phyloP scores from a whole-genome alignment of 2,888 invertebrate genomes.

The Eumacrocentrus americanus region DNA sequence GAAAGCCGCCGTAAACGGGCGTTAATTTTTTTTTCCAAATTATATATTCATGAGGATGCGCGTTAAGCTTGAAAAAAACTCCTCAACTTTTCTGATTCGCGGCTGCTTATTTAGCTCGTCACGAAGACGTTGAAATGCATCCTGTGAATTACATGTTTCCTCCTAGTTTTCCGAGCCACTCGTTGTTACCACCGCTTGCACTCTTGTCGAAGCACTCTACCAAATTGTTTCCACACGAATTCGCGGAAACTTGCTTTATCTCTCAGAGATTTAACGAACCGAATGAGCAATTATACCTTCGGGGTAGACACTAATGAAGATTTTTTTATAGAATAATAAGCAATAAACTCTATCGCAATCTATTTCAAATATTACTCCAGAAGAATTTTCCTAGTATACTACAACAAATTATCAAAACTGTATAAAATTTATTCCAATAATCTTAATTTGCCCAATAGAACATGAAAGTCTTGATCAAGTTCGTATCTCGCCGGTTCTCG shows the following conservation, averaged over 20 bases:
- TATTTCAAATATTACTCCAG: too few relatives aligned
- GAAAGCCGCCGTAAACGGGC: too few relatives aligned
- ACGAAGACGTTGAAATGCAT: neutral
- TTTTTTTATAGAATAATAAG: slow-evolving; percentile 4
- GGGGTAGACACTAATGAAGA: neutral
- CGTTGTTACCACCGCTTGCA: slow-evolving; percentile 4
- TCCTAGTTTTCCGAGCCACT: neutral
- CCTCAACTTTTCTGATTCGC: neutral
- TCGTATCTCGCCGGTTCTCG: too few relatives aligned
- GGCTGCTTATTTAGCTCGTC: neutral
- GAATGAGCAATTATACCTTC: slow-evolving; percentile 1
- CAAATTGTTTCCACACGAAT: slow-evolving; percentile 24
- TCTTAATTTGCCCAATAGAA: too few relatives aligned
- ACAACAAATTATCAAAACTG: too few relatives aligned
- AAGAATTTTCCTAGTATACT: too few relatives aligned
- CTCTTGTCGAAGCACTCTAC: slow-evolving; percentile 24
- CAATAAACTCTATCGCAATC: neutral
- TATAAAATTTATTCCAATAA: too few relatives aligned
- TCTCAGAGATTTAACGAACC: slow-evolving; percentile 1
- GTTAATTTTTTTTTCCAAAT: neutral
- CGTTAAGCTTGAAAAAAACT: neutral
- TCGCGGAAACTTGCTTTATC: neutral
- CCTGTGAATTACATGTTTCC: neutral
- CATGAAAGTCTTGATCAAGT: too few relatives aligned
- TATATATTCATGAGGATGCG: neutral